These are phyloP conservation scores for Himantopus leucocephalus DNA, from an alignment of 2,113 vertebrate species.

Conservation along the genomic window DNA sequence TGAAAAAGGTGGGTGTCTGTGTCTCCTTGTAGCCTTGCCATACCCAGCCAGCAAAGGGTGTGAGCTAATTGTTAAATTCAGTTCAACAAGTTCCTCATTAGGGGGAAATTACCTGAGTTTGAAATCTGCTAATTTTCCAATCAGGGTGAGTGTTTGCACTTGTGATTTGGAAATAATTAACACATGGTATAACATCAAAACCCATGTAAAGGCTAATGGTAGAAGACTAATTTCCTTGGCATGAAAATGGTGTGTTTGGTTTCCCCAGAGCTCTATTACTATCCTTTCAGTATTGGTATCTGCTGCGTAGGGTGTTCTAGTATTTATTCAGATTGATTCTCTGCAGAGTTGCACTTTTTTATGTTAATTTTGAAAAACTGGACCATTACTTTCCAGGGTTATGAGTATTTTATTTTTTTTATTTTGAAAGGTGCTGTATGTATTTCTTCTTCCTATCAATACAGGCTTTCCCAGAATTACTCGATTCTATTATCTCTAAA, in stretches of 20 bases:
- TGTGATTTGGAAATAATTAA: slow-evolving; percentile 84
- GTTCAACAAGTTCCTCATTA: slow-evolving; percentile 85
- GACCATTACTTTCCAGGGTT: not conserved
- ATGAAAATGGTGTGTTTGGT: not conserved
- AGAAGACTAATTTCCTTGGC: slow-evolving; percentile 51
- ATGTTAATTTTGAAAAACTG: not conserved
- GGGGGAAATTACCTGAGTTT: slow-evolving; percentile 80
- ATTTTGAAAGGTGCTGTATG: not conserved
- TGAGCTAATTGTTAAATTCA: slow-evolving; percentile 83
- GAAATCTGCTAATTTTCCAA: slow-evolving; percentile 85
- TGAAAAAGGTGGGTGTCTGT: not conserved
- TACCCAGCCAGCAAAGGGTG: slow-evolving; percentile 71
- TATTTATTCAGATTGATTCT: not conserved
- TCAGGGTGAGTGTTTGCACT: slow-evolving; percentile 84
- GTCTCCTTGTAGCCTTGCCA: not conserved
- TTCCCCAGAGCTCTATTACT: not conserved
- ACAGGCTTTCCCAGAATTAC: not conserved
- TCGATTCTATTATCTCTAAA: not conserved
- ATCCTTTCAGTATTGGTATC: not conserved
- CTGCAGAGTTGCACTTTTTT: not conserved
- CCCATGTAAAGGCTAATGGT: slow-evolving; percentile 72
- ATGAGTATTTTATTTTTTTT: not conserved
- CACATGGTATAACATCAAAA: slow-evolving; percentile 77
- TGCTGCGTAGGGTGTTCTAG: not conserved
- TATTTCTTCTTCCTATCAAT: not conserved